Evolutionary conservation across 2,113 vertebrate genomes (phyloP), one percentile per base, ranked within the genome.

Genomic region (Thalassarche chlororhynchos): DNA sequence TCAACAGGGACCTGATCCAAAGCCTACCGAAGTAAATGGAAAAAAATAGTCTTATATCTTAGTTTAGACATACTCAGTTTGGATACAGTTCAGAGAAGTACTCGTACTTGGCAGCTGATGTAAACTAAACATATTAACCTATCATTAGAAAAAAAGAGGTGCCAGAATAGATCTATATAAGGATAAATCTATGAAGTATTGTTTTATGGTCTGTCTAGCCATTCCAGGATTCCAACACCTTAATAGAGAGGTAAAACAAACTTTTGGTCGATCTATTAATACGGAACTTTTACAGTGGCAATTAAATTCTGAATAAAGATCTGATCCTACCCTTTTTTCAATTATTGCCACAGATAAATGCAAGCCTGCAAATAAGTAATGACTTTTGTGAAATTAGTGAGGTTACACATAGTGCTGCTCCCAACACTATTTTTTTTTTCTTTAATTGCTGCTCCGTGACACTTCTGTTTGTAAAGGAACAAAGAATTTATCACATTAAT

Each of bases 81-180:
- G 93, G 89, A 90, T 83, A 58, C 5, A 74, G 87, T 96, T 97
- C 87, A 96, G 78, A 96, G 49, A 87, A 91, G 66, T 84, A 62
- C 61, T 92, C 1, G 4, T 79, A 65, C 57, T 97, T 95, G 93
- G 95, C 94, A 92, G 40, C 15, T 94, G 54, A 89, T 58, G 16
- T 42, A 93, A 97, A 91, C 40, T 57, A 95, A 92, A 92, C n/a
- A 85, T 49, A 94, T 91, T 97, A 96, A 89, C 66, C 58, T 77
- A 87, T 78, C 86, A 84, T 93, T 87, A 83, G 69, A 17, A 20
- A 84, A 74, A 75, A 90, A 89, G 81, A 65, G 6, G 36, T 87
- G 44, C 86, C 91, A 94, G 49, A 87, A 87, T 38, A 78, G 49
- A 69, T 85, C 87, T 89, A 60, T 89, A 87, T 54, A 91, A 61